These are phyloP conservation scores for Macrophya annulata DNA, from an alignment of 2,888 invertebrate genomes.

Conservation along the genomic window DNA sequence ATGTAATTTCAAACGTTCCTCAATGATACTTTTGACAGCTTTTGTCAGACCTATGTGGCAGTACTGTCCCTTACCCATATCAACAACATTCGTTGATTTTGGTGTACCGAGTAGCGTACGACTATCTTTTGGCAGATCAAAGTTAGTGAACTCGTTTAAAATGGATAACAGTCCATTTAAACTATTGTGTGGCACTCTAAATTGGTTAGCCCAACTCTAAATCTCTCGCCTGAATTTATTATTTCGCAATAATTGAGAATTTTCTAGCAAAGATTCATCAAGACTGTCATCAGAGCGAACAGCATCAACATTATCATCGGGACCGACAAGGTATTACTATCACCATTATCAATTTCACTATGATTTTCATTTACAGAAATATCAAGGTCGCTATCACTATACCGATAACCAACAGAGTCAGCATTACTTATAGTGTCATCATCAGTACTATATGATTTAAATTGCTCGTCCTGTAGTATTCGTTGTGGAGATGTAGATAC, in stretches of 20 bases:
- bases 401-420: neutral
- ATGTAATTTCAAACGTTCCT: neutral
- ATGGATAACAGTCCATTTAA: neutral
- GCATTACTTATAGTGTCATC: neutral
- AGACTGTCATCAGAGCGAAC: neutral
- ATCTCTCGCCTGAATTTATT: neutral
- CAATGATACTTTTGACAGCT: neutral
- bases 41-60: neutral
- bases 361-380: neutral
- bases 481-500: neutral
- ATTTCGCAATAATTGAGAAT: neutral
- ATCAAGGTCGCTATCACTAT: neutral
- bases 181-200: neutral
- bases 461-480: neutral
- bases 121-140: neutral
- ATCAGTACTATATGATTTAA: neutral
- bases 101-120: neutral
- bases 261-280: neutral
- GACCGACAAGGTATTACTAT: neutral
- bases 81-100: neutral
- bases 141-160: neutral
- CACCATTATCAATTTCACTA: neutral
- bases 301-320: neutral
- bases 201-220: neutral
- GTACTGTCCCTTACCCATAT: neutral